Base-by-base conservation (phyloP, 2,888 invertebrate species). In the Phortica magna region DNA sequence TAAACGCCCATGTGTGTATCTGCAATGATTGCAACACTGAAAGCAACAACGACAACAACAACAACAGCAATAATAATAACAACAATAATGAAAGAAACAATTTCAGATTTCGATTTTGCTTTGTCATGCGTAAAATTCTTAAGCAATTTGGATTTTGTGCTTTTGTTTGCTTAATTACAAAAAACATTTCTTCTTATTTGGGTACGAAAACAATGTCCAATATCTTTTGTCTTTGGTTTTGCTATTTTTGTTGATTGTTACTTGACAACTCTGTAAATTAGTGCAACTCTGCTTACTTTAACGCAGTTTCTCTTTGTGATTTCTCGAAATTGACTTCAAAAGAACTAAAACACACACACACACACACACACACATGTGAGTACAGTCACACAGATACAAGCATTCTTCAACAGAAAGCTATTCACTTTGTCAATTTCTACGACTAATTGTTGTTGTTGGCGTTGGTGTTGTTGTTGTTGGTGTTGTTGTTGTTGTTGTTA, bases 101-200 rank as follows among this genome's bases (percentile, higher is more conserved):
- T 78, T 79, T 76, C 74, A 77, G 67, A 79, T 80, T 75, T 73
- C 78, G 76, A 76, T 78, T 74, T 75, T 81, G 17, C 17, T 61
- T 19, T 61, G 61, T 61, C 10, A 19, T 22, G 10, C 61, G 10
- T 7, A 61, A 17, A 19, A 61, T 22, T 61, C 61, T 17, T 61
- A 6, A 10, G 22, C 61, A 61, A 61, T 19, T 17, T 17, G 7
- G 17, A n/a, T 61, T 22, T 61, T 5, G 81, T 79, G 79, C 76
- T 78, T 81, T 81, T 81, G 81, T 81, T 81, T 79, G 81, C 81
- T 81, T 81, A 81, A 81, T 81, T 81, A 81, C 81, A 81, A 81
- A 81, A 81, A 82, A 9, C 5, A 48, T 9, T 2, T 48, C 77
- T 82, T 82, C 80, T 81, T 81, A 17, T 10, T 4, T 19, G 10